A percentile compares a stretch with the other conserved stretches of the same genome.
Evolutionary conservation across 2,888 invertebrate genomes (phyloP).

Genomic region (Lydus trimaculatus): DNA sequence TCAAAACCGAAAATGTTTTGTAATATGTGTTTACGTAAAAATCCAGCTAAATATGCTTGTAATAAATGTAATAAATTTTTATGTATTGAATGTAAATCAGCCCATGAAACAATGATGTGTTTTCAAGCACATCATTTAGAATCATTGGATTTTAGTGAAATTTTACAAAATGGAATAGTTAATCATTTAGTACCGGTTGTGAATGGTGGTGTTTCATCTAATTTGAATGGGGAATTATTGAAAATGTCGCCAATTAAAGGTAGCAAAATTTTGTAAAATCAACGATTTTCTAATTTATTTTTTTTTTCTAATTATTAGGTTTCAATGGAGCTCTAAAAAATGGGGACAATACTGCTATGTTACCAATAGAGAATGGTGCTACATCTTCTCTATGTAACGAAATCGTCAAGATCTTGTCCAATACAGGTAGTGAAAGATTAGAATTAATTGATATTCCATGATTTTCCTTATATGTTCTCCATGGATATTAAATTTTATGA

Average conservation of each 20-base stretch:
- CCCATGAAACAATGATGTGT: conserved; percentile 96
- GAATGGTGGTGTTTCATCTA: not conserved
- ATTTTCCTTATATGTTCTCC: not conserved
- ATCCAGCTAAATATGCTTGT: conserved; percentile 73
- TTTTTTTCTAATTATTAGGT: not conserved
- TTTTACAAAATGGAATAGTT: not conserved
- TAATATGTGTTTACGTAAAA: conserved; percentile 42
- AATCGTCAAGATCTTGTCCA: conserved; percentile 5
- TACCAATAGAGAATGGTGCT: not conserved
- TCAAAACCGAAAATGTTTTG: not conserved
- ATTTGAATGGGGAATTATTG: not conserved
- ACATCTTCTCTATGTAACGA: not conserved
- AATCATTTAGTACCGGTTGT: not conserved
- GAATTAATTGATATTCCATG: not conserved
- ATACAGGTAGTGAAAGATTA: not conserved
- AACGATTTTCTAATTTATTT: too few relatives aligned
- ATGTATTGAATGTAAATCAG: conserved; percentile 92
- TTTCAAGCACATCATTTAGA: conserved; percentile 94
- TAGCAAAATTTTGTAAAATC: not conserved
- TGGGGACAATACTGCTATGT: not conserved
- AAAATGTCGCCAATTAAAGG: not conserved
- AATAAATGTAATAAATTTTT: conserved; percentile 94
- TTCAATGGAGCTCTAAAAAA: conserved; percentile 48
- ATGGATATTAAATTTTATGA: not conserved
- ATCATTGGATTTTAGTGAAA: conserved; percentile 70